Conservation (phyloP, 1,140 invertebrate species). For the Globodera rostochiensis region DNA sequence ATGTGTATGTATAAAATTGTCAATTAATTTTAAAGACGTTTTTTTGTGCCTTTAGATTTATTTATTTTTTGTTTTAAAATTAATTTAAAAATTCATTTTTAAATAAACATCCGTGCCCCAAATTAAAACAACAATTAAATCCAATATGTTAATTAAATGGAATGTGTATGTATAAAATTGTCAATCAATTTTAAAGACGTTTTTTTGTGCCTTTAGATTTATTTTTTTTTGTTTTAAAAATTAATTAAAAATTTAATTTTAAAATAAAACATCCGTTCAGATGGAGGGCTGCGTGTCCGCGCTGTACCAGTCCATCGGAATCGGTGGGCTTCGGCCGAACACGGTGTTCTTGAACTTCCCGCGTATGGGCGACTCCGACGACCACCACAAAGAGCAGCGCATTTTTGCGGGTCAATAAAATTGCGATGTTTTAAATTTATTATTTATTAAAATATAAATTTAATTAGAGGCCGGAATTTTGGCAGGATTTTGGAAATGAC, state of each 20-base stretch:
- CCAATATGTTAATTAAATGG: background rate
- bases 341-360: conserved; percentile 98
- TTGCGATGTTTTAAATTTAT: background rate
- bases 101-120: background rate
- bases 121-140: background rate
- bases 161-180: too few relatives aligned
- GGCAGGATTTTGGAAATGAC: too few relatives aligned
- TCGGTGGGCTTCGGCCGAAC: conserved; percentile 96
- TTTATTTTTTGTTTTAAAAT: too few relatives aligned
- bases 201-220: background rate
- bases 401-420: conserved; percentile 55
- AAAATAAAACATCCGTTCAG: conserved; percentile 21
- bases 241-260: background rate
- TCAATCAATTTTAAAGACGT: background rate
- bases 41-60: background rate
- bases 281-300: conserved; percentile 60
- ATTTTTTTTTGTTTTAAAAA: background rate
- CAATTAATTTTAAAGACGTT: too few relatives aligned
- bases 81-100: too few relatives aligned
- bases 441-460: conserved; percentile 10
- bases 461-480: background rate
- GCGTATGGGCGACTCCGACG: conserved; percentile 80
- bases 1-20: too few relatives aligned
- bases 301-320: conserved; percentile 84
- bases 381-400: conserved; percentile 54